phyloP scores from a whole-genome alignment of 2,888 invertebrate genomes.

The Cybosia mesomella region DNA sequence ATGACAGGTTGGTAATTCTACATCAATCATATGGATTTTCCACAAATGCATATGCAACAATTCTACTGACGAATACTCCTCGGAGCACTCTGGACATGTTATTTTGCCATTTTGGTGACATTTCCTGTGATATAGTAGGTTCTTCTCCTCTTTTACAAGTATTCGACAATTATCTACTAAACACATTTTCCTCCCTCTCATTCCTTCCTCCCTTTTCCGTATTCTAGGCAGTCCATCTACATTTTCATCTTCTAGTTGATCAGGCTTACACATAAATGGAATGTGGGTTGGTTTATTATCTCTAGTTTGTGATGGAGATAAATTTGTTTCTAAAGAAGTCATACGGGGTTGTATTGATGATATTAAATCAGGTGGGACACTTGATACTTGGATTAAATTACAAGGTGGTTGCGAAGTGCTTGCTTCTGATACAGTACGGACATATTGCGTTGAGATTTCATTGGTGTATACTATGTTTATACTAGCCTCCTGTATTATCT shows the following conservation, averaged over 20 bases:
- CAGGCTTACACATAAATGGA: conserved; percentile 55
- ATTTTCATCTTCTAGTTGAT: conserved; percentile 49
- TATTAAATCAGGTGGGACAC: conserved; percentile 79
- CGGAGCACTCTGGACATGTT: conserved; percentile 90
- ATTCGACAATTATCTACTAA: conserved; percentile 85
- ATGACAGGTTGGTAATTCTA: conserved; percentile 93
- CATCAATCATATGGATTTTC: conserved; percentile 91
- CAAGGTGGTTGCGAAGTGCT: conserved; percentile 58
- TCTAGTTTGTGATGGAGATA: conserved; percentile 53
- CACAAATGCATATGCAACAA: conserved; percentile 93
- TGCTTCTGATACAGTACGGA: conserved; percentile 67
- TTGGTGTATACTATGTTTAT: conserved; percentile 82
- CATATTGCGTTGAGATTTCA: conserved; percentile 75
- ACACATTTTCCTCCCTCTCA: conserved; percentile 77
- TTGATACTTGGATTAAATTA: conserved; percentile 74
- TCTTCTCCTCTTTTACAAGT: conserved; percentile 85
- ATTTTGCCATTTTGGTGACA: conserved; percentile 86
- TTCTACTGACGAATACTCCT: conserved; percentile 87
- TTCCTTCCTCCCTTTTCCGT: conserved; percentile 35
- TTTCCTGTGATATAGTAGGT: conserved; percentile 88
- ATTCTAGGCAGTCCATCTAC: conserved; percentile 40
- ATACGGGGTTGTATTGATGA: conserved; percentile 73
- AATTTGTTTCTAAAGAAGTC: conserved; percentile 46
- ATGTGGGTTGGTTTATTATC: conserved; percentile 50
- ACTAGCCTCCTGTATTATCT: conserved; percentile 82